Evolutionary conservation across 1,140 invertebrate genomes (phyloP).

Genomic region (Subanguina moxae): DNA sequence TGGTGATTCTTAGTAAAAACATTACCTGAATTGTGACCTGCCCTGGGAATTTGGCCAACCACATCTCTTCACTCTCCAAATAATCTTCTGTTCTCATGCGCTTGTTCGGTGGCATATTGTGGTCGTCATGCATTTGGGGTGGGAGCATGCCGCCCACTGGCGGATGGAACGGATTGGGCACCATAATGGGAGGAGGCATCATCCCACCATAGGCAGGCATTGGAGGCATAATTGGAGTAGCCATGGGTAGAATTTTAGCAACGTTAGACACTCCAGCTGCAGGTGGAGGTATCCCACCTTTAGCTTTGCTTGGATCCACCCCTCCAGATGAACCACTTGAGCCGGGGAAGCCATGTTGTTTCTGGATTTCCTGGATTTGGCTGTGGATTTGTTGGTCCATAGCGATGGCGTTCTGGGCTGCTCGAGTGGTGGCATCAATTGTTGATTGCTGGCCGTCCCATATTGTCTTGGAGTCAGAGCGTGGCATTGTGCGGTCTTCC

Average conservation of each 20-base stretch:
- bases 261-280: slow-evolving; percentile 24
- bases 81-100: slow-evolving; percentile 81
- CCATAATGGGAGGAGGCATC: slow-evolving; percentile 31
- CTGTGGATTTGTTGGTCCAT: slow-evolving; percentile 72
- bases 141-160: background rate
- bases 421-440: slow-evolving; percentile 81
- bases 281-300: slow-evolving; percentile 10
- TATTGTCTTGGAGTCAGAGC: slow-evolving; percentile 73
- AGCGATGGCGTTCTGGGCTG: slow-evolving; percentile 68
- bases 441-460: slow-evolving; percentile 98
- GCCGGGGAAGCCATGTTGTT: slow-evolving; percentile 47
- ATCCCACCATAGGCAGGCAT: slow-evolving; percentile 31
- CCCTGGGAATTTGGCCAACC: slow-evolving; percentile 69
- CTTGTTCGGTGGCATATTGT: slow-evolving; percentile 82
- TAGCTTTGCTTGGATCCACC: slow-evolving; percentile 3
- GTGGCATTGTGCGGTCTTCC: slow-evolving; percentile 77
- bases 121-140: slow-evolving; percentile 50
- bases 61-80: slow-evolving; percentile 79
- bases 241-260: slow-evolving; percentile 20
- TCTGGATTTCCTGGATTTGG: slow-evolving; percentile 54
- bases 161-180: slow-evolving; percentile 22
- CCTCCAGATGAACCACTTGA: no score
- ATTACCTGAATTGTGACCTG: slow-evolving; percentile 20
- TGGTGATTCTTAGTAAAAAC: no score
- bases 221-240: slow-evolving; percentile 34